Conservation (phyloP, 1,140 invertebrate species). For the Halesus radiatus region DNA sequence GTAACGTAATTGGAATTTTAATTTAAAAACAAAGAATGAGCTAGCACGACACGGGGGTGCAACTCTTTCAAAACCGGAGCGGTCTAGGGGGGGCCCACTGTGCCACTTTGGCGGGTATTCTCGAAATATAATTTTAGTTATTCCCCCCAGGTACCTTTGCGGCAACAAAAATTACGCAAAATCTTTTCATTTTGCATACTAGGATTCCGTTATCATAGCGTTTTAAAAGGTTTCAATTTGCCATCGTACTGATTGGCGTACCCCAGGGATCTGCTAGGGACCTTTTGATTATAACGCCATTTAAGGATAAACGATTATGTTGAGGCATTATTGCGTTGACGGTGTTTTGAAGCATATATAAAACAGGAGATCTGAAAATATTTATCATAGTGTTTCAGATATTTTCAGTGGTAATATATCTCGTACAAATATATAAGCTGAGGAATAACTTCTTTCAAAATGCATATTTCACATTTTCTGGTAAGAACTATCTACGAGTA, state of each 20-base stretch:
- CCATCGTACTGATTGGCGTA: background rate
- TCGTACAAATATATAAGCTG: background rate
- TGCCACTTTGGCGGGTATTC: slow-evolving; percentile 51
- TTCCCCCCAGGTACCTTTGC: slow-evolving; percentile 56
- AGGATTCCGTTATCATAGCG: background rate
- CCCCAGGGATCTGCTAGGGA: background rate
- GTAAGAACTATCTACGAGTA: background rate
- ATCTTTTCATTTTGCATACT: slow-evolving; percentile 33
- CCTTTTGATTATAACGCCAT: background rate
- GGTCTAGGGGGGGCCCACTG: slow-evolving; percentile 22
- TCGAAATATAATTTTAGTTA: slow-evolving; percentile 56
- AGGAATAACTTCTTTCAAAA: background rate
- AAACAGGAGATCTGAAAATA: background rate
- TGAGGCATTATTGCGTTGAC: background rate
- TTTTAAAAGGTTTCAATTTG: background rate
- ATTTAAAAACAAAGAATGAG: slow-evolving; percentile 54
- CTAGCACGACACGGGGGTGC: slow-evolving; percentile 24
- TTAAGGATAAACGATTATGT: too few species aligned
- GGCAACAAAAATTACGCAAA: slow-evolving; percentile 56
- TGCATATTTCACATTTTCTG: background rate
- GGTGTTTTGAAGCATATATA: slow-evolving; percentile 42
- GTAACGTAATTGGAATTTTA: slow-evolving; percentile 58
- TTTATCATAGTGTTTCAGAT: slow-evolving; percentile 27
- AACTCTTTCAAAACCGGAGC: slow-evolving; percentile 23
- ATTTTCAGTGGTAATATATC: slow-evolving; percentile 6